Evolutionary conservation across 2,113 vertebrate genomes (phyloP).

Genomic region (Cheirogaleus medius): DNA sequence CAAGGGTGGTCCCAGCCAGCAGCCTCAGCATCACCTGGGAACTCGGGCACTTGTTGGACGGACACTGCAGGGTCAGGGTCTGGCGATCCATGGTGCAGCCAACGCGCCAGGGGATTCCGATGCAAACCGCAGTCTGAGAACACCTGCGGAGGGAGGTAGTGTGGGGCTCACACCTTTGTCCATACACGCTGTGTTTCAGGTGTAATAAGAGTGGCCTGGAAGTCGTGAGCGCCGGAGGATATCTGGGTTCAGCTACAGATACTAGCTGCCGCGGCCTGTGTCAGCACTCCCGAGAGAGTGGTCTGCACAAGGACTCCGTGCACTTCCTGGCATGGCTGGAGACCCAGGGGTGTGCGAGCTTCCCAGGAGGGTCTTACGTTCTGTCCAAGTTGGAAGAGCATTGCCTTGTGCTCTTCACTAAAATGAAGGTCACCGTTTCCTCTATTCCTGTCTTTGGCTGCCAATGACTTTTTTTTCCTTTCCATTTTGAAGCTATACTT

Average conservation of each 20-base stretch:
- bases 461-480: not conserved
- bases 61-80: accelerated
- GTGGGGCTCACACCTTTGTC: accelerated
- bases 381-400: not conserved
- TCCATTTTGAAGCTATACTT: not conserved
- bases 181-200: accelerated
- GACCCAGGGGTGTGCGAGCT: accelerated
- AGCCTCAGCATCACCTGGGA: accelerated
- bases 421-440: not conserved
- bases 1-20: not conserved
- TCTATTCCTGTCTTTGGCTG: not conserved
- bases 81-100: accelerated
- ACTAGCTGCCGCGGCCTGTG: not conserved
- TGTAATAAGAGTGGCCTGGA: not conserved
- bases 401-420: too few relatives aligned
- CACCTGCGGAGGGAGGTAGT: accelerated
- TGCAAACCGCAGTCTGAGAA: accelerated
- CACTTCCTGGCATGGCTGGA: accelerated
- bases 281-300: not conserved
- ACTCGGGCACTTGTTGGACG: accelerated
- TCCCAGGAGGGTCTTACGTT: too few relatives aligned
- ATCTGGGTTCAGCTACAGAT: not conserved
- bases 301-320: accelerated
- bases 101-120: not conserved
- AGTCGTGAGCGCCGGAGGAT: accelerated